phyloP scores from a whole-genome alignment of 2,888 invertebrate species.

The Epiperipatus broadwayi region DNA sequence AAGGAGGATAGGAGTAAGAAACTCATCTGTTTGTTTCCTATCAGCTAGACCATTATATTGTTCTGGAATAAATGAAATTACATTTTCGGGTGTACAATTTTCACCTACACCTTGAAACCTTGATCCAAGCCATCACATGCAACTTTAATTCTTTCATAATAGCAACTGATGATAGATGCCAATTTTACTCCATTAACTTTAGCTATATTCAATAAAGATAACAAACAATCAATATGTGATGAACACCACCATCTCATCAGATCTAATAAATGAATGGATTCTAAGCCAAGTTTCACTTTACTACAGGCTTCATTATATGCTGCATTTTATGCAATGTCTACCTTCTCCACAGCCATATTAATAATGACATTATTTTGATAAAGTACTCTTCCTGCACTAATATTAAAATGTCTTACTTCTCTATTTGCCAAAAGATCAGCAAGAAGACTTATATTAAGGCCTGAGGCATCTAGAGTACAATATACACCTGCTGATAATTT shows the following conservation, averaged over 20 bases:
- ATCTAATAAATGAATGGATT: too few relatives aligned
- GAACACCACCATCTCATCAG: too few relatives aligned
- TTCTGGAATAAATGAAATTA: too few relatives aligned
- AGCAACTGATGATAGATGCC: slow-evolving; percentile 28
- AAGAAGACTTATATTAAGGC: slow-evolving; percentile 30
- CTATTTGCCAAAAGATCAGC: slow-evolving; percentile 33
- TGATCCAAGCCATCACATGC: slow-evolving; percentile 31
- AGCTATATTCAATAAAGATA: too few relatives aligned
- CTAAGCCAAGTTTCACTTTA: too few relatives aligned
- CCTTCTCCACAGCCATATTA: too few relatives aligned
- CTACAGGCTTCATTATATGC: too few relatives aligned
- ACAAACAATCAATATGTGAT: too few relatives aligned
- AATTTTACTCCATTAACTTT: too few relatives aligned
- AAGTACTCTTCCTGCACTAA: slow-evolving; percentile 31
- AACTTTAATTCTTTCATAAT: slow-evolving; percentile 27
- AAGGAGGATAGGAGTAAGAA: slow-evolving; percentile 29
- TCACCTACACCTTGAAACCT: slow-evolving; percentile 28
- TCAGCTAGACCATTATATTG: slow-evolving; percentile 21
- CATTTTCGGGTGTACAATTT: slow-evolving; percentile 20
- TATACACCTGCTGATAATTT: slow-evolving; percentile 23
- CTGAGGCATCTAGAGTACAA: slow-evolving; percentile 28
- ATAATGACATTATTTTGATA: too few relatives aligned
- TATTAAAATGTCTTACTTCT: slow-evolving; percentile 33
- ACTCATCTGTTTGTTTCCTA: slow-evolving; percentile 29
- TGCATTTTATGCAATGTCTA: too few relatives aligned